These are phyloP conservation scores for Aphaenogaster rudis DNA, from an alignment of 1,140 invertebrate genomes.

Conservation along the genomic window DNA sequence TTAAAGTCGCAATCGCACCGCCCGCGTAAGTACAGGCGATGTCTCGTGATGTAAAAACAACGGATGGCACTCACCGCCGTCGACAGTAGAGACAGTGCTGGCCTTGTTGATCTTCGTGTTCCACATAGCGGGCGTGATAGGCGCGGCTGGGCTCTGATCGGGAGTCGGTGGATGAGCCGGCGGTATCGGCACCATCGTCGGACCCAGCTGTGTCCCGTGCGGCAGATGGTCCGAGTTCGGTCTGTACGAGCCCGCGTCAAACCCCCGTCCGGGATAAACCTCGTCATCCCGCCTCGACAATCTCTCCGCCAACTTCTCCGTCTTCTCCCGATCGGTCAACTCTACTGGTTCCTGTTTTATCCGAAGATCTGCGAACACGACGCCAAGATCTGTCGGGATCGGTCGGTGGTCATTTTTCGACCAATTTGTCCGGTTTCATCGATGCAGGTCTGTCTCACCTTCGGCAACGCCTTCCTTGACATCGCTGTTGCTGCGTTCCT, in stretches of 20 bases:
- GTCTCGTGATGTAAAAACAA: slow-evolving; percentile 15
- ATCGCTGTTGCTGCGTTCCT: slow-evolving; percentile 83
- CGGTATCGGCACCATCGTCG: slow-evolving; percentile 78
- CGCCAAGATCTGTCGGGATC: not conserved
- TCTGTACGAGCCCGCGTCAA: slow-evolving; percentile 82
- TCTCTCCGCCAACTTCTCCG: slow-evolving; percentile 85
- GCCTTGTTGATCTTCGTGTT: slow-evolving; percentile 88
- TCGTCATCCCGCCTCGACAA: slow-evolving; percentile 81
- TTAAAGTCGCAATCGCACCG: not conserved
- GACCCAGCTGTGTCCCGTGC: slow-evolving; percentile 76
- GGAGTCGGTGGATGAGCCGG: slow-evolving; percentile 83
- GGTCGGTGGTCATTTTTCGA: not conserved
- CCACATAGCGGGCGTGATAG: slow-evolving; percentile 85
- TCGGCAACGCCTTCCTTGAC: slow-evolving; percentile 85
- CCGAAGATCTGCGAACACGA: slow-evolving; percentile 87
- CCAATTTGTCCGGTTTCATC: not conserved
- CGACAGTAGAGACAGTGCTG: slow-evolving; percentile 88
- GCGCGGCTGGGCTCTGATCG: slow-evolving; percentile 85
- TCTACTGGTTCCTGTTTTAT: slow-evolving; percentile 89
- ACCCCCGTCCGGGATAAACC: slow-evolving; percentile 80
- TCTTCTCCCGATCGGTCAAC: slow-evolving; percentile 86
- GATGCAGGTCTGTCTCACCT: slow-evolving; percentile 75
- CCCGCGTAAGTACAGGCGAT: not conserved
- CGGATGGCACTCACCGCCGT: slow-evolving; percentile 87
- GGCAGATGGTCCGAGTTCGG: slow-evolving; percentile 82